Conservation (phyloP, 2,113 vertebrate genomes). For the Lophius piscatorius region DNA sequence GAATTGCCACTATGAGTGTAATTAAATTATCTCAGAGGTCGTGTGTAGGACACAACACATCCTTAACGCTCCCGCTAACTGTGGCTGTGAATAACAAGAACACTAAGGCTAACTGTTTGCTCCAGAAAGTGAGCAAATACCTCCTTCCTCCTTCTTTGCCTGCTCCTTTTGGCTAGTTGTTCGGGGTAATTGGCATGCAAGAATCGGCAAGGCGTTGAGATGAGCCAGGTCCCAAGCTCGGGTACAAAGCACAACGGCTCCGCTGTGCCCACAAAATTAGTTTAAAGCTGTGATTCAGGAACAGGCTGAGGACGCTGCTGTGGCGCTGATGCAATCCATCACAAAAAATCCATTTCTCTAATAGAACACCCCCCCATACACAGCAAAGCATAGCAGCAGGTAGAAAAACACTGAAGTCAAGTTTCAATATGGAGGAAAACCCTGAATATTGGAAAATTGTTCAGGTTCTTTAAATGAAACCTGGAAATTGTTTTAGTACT, state of each 20-base stretch:
- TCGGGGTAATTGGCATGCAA: constrained; percentile 70
- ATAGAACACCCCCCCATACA: too few relatives aligned
- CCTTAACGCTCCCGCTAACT: constrained; percentile 2
- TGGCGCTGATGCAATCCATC: constrained; percentile 54
- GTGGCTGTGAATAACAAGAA: constrained; percentile 23
- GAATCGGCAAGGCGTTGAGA: constrained; percentile 32
- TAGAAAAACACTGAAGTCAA: too few relatives aligned
- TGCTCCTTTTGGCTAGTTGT: constrained; percentile 31
- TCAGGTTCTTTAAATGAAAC: too few relatives aligned
- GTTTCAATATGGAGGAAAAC: too few relatives aligned
- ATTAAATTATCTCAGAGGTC: too few relatives aligned
- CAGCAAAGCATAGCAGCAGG: too few relatives aligned
- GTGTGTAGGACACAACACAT: too few relatives aligned
- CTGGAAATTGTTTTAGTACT: too few relatives aligned
- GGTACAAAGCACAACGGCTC: constrained; percentile 60
- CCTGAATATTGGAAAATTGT: too few relatives aligned
- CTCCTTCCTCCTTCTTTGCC: constrained; percentile 33
- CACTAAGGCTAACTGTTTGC: constrained; percentile 26
- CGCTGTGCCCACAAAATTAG: constrained; percentile 63
- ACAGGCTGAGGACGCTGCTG: constrained; percentile 58
- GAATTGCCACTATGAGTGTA: constrained; percentile 6
- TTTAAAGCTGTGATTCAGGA: constrained; percentile 64
- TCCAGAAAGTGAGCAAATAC: constrained; percentile 44
- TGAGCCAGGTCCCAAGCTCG: constrained; percentile 57
- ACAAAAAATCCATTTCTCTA: constrained; percentile 56